Evolutionary conservation across 2,113 vertebrate species (phyloP), one percentile per base, ranked within the genome.

Genomic region (Procavia capensis): DNA sequence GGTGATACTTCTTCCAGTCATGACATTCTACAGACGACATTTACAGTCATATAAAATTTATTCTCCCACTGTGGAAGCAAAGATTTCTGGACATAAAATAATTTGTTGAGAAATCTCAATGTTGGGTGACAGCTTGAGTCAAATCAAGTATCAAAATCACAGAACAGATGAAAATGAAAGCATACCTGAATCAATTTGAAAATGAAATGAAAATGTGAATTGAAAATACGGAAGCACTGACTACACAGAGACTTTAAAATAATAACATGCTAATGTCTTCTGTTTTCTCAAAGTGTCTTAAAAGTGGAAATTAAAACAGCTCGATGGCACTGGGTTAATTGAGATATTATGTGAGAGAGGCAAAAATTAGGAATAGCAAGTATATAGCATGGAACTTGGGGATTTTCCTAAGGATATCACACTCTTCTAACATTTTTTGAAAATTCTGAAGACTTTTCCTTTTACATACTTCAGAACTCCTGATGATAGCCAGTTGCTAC

Each of bases 401-500:
- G 10, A 43, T 34, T 0, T 9, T 93, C 7, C 34, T 31, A 88
- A 81, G 19, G 9, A 34, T 19, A 54, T 0, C 34, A 79, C 75
- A 95, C 9, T 47, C 84, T 70, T 83, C 2, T 10, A 2, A 79
- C 74, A 59, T 4, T 76, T 79, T 95, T 83, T 87, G 3, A 81
- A 79, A 87, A 9, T 45, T 81, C 29, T 14, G 41, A 3, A 78
- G n/a, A 20, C 2, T 10, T 92, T 70, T 20, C 39, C 94, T 96
- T 96, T 87, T 24, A 96, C 66, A 64, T 11, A 88, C 27, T 75
- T 87, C 27, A 88, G 43, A 92, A 87, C 41, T 81, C n/a, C 20
- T 34, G 19, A 4, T 76, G 68, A 79, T 4, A 76, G 41, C 57
- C 83, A 83, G 66, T 89, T 86, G 9, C 57, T 81, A 59, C 47